Evolutionary conservation across 2,113 vertebrate genomes (phyloP).

Genomic region (Pyxicephalus adspersus): DNA sequence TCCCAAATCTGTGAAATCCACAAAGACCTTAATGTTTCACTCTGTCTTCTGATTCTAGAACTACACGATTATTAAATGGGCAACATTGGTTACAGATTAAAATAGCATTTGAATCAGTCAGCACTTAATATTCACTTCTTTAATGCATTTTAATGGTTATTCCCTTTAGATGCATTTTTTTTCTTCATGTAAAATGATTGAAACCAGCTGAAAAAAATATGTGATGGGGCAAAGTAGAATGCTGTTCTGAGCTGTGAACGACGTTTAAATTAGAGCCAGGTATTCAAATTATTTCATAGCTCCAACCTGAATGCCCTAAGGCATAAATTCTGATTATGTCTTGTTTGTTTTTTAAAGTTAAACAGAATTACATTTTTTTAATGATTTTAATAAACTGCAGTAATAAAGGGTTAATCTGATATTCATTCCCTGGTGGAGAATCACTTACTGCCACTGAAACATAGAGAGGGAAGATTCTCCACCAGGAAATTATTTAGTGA

Average conservation of each 20-base stretch:
- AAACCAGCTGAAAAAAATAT: conserved; percentile 34
- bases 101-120: conserved; percentile 76
- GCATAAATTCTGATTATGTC: no score
- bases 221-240: conserved; percentile 10
- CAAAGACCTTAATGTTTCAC: conserved; percentile 76
- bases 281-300: conserved; percentile 12
- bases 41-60: conserved; percentile 71
- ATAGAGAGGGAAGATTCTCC: no score
- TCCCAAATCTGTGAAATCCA: conserved; percentile 78
- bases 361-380: no score
- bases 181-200: conserved; percentile 46
- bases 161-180: conserved; percentile 50
- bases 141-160: conserved; percentile 79
- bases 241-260: background rate
- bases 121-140: conserved; percentile 79
- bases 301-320: background rate
- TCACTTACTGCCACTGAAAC: no score
- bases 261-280: background rate
- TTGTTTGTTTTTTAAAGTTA: no score
- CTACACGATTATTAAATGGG: conserved; percentile 66
- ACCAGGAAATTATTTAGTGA: no score
- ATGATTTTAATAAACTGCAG: no score
- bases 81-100: conserved; percentile 60
- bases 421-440: no score
- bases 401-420: no score